phyloP scores from a whole-genome alignment of 2,113 vertebrate species.

The Cairina moschata region DNA sequence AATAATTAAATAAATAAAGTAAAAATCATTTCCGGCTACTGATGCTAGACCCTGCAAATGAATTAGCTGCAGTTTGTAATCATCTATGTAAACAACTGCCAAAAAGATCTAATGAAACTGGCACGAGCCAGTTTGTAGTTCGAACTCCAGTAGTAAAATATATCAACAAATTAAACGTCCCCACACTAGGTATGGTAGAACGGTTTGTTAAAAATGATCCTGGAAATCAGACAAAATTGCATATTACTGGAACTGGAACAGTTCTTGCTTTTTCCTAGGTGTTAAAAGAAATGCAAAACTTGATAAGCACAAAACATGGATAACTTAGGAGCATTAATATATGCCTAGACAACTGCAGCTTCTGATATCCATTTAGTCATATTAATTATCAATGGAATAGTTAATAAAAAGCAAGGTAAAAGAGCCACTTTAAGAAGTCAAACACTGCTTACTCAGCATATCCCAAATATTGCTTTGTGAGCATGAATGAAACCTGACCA shows the following conservation, averaged over 20 bases:
- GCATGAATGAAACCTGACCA: background rate
- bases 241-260: background rate
- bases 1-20: background rate
- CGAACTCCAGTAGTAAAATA: background rate
- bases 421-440: background rate
- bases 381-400: background rate
- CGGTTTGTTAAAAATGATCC: background rate
- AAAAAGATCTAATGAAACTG: slow-evolving; percentile 16
- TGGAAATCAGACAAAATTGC: background rate
- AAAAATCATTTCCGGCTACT: background rate
- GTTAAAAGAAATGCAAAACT: background rate
- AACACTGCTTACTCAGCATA: background rate
- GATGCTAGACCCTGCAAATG: background rate
- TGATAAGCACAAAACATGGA: background rate
- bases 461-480: background rate
- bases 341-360: background rate
- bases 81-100: background rate
- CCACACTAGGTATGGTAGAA: background rate
- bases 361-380: background rate
- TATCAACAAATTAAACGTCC: background rate
- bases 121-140: background rate
- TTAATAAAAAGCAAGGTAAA: background rate
- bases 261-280: background rate
- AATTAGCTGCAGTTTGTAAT: background rate
- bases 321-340: background rate